phyloP scores from a whole-genome alignment of 2,113 vertebrate genomes.

The Vireo altiloquus region DNA sequence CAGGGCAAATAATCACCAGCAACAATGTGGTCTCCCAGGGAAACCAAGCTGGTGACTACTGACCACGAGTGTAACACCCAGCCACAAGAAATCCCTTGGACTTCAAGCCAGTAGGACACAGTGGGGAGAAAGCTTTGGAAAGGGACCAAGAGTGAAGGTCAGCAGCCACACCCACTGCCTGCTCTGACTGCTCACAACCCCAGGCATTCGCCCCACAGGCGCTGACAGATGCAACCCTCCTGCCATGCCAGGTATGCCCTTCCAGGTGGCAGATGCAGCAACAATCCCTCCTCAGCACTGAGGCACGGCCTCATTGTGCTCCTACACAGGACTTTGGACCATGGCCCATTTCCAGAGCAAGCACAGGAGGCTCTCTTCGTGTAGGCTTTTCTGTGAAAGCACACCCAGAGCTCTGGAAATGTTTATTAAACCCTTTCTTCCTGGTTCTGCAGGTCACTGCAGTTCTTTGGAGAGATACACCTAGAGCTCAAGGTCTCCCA shows the following conservation, averaged over 20 bases:
- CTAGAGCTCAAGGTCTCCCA: neutral
- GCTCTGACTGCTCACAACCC: neutral
- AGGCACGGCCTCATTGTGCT: neutral
- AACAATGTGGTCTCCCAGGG: neutral
- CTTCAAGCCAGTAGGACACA: neutral
- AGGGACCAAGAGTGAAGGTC: neutral
- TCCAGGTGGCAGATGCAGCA: neutral
- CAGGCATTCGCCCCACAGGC: too few relatives aligned
- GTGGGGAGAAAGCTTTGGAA: neutral
- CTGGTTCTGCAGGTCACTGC: neutral
- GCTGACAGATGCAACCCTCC: neutral
- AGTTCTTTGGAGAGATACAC: neutral
- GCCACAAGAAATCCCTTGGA: neutral
- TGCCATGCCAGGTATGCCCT: neutral
- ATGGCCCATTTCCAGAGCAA: neutral
- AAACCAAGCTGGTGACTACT: neutral
- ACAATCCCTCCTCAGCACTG: neutral
- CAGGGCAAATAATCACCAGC: neutral
- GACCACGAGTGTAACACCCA: accelerated
- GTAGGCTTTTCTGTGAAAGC: neutral
- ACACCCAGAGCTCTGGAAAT: neutral
- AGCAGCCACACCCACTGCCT: neutral
- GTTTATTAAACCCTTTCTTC: conserved; percentile 26
- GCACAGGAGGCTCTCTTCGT: neutral
- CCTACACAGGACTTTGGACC: neutral